phyloP scores from a whole-genome alignment of 2,888 invertebrate genomes.

The Encarsia formosa region DNA sequence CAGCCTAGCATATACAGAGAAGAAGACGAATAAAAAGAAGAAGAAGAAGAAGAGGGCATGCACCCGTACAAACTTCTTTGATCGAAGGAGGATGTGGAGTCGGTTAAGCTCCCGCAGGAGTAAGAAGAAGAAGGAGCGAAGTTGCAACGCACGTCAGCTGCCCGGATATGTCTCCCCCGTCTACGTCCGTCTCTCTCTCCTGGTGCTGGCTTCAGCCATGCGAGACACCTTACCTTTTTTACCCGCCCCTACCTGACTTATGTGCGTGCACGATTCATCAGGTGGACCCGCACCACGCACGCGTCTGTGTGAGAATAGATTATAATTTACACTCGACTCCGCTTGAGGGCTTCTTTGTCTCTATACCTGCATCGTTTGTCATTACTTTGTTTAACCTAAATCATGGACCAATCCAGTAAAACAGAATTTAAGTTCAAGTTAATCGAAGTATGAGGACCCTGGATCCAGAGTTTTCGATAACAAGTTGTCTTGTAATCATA shows the following conservation, averaged over 20 bases:
- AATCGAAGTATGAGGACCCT: no score
- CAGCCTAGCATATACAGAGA: slow-evolving; percentile 8
- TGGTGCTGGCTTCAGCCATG: slow-evolving; percentile 49
- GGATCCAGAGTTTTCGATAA: no score
- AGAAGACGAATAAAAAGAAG: not conserved
- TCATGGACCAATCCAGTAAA: no score
- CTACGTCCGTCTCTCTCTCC: slow-evolving; percentile 40
- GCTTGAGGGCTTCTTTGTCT: no score
- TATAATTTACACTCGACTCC: no score
- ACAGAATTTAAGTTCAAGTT: no score
- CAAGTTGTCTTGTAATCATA: no score
- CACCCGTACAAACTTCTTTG: slow-evolving; percentile 37
- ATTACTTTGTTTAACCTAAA: no score
- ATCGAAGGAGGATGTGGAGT: slow-evolving; percentile 52
- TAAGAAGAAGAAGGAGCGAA: slow-evolving; percentile 32
- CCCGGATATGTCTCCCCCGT: slow-evolving; percentile 53
- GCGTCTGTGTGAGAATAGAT: no score
- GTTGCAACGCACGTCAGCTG: no score
- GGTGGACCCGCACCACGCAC: slow-evolving; percentile 45
- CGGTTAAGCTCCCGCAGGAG: slow-evolving; percentile 44
- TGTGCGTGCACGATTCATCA: no score
- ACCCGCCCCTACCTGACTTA: slow-evolving; percentile 40
- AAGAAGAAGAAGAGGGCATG: not conserved
- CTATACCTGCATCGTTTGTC: no score
- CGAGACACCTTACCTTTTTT: slow-evolving; percentile 48